These are phyloP conservation scores for Brachionus asplanchnoidis DNA, from an alignment of 1,140 invertebrate species.

Conservation along the genomic window DNA sequence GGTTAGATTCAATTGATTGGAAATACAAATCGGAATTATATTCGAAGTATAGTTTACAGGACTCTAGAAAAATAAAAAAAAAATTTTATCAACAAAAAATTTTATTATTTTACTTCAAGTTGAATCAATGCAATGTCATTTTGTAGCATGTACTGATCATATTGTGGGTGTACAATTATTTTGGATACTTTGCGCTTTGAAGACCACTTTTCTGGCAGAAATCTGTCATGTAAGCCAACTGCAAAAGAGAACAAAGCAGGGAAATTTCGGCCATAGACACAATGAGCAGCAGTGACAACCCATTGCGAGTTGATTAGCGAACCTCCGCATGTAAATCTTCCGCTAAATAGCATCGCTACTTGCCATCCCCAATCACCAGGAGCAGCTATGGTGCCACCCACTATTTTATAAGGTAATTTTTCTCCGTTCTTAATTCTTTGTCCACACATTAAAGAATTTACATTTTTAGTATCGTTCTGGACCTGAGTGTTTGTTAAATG, in stretches of 20 bases:
- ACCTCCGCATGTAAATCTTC: conserved; percentile 28
- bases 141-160: background rate
- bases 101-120: background rate
- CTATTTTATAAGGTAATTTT: background rate
- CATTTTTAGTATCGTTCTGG: background rate
- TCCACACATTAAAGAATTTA: background rate
- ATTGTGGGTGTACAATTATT: background rate
- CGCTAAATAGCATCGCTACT: background rate
- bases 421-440: background rate
- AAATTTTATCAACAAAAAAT: background rate
- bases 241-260: background rate
- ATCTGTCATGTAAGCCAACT: background rate
- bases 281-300: conserved; percentile 30
- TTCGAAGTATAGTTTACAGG: background rate
- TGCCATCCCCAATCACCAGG: conserved; percentile 40
- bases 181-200: background rate
- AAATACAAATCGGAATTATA: conserved; percentile 8
- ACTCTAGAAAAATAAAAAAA: background rate
- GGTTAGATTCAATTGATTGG: background rate
- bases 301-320: conserved; percentile 21
- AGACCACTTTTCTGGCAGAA: background rate
- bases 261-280: conserved; percentile 22
- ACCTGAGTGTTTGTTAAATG: background rate
- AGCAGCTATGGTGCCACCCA: conserved; percentile 1
- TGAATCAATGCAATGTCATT: conserved; percentile 38